Conservation (phyloP, 2,113 vertebrate species). For the Cottus gobio region DNA sequence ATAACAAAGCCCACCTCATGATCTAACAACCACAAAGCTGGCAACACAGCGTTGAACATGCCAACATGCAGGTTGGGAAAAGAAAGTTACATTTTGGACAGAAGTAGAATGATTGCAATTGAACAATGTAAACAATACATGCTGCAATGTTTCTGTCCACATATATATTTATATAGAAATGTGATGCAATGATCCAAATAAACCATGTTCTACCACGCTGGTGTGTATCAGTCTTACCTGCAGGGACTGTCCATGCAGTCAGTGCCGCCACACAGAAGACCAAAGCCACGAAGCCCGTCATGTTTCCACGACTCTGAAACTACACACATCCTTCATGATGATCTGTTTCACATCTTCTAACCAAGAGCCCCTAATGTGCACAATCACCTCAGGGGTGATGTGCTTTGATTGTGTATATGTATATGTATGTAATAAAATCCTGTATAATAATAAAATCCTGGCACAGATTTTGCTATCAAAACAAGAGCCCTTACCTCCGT, state of each 20-base stretch:
- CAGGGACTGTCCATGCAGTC: slow-evolving; percentile 34
- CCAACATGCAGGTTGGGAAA: no score
- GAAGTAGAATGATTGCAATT: neutral
- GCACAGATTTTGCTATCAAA: neutral
- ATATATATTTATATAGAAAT: neutral
- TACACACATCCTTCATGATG: neutral
- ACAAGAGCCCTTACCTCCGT: slow-evolving; percentile 54
- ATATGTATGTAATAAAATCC: no score
- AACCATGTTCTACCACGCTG: no score
- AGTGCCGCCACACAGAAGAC: slow-evolving; percentile 55
- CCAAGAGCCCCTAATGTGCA: neutral
- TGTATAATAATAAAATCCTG: no score
- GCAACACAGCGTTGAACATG: neutral
- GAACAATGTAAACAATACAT: neutral
- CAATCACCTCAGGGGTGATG: neutral
- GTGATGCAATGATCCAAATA: neutral
- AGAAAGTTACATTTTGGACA: neutral
- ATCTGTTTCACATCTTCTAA: neutral
- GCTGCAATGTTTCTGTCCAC: neutral
- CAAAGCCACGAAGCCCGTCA: slow-evolving; percentile 52
- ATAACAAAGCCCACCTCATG: no score
- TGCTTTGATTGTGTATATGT: neutral
- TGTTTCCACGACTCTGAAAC: slow-evolving; percentile 46
- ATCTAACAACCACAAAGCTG: neutral
- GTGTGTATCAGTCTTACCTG: slow-evolving; percentile 73